Evolutionary conservation across 2,797 vertebrate genomes (phyloP).

Genomic region (Cirrhinus molitorella): DNA sequence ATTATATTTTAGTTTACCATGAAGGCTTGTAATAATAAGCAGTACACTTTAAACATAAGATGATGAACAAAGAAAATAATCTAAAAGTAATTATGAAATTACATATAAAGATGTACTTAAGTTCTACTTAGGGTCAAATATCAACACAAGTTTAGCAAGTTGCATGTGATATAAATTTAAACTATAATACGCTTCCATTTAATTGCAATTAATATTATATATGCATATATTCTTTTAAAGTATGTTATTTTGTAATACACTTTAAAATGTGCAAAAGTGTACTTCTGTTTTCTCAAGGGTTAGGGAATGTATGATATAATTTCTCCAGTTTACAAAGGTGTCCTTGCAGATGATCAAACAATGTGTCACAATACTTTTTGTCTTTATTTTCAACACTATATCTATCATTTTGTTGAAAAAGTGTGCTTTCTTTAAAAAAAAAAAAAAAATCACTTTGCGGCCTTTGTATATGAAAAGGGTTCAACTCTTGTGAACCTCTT

Average conservation of each 20-base stretch:
- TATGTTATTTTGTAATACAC: too few species aligned
- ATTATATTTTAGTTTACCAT: too few species aligned
- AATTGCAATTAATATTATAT: background rate
- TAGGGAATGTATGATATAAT: background rate
- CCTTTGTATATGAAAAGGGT: background rate
- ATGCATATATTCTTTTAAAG: background rate
- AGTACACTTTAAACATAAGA: background rate
- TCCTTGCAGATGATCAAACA: background rate
- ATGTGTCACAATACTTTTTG: background rate
- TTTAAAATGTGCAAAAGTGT: background rate
- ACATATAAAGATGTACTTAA: background rate
- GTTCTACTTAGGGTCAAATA: background rate
- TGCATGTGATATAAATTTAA: background rate
- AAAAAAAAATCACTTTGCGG: background rate
- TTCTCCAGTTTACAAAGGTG: background rate
- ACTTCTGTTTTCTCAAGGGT: background rate
- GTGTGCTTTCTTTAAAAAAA: background rate
- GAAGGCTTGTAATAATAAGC: background rate
- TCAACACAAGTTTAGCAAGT: background rate
- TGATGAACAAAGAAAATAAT: background rate
- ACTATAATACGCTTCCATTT: background rate
- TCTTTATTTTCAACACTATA: background rate
- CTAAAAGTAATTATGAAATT: background rate
- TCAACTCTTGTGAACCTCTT: background rate
- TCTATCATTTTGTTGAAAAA: background rate